phyloP scores from a whole-genome alignment of 64 coral and sea anemone species.

The Porites australiensis region DNA sequence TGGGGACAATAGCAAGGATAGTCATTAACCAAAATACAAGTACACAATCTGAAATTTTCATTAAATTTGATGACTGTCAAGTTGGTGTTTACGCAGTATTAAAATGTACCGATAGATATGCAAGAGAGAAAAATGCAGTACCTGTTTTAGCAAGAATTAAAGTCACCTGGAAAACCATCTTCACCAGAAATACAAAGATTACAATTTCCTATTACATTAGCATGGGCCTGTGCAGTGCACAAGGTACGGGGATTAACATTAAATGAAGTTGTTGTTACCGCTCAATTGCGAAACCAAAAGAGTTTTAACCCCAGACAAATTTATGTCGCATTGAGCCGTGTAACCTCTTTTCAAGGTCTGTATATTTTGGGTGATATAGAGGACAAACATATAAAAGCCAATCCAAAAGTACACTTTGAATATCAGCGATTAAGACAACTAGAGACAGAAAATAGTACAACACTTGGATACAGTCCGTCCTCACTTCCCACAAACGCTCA shows the following conservation, averaged over 20 bases:
- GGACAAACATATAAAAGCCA: not conserved
- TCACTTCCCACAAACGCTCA: not conserved
- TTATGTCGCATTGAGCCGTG: slow-evolving; percentile 41
- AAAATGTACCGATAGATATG: slow-evolving; percentile 16
- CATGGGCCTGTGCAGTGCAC: slow-evolving; percentile 48
- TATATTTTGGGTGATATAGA: not conserved
- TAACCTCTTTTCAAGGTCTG: not conserved
- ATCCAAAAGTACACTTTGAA: slow-evolving; percentile 3
- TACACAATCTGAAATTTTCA: slow-evolving; percentile 52
- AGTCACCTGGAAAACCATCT: slow-evolving; percentile 29
- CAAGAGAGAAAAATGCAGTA: slow-evolving; percentile 15
- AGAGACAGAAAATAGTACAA: not conserved
- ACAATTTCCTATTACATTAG: slow-evolving; percentile 30
- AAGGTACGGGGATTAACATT: slow-evolving; percentile 48
- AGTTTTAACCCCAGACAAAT: slow-evolving; percentile 54
- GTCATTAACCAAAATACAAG: slow-evolving; percentile 26
- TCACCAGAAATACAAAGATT: slow-evolving; percentile 35
- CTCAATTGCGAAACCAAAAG: slow-evolving; percentile 19
- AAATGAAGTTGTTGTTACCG: not conserved
- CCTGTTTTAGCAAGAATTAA: slow-evolving; percentile 36
- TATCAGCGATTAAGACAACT: not conserved
- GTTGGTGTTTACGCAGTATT: slow-evolving; percentile 33
- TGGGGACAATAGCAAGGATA: slow-evolving; percentile 58
- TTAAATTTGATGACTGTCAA: slow-evolving; percentile 66
- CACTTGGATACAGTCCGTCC: too few relatives aligned